These are phyloP conservation scores for Lepilemur septentrionalis DNA, from an alignment of 2,797 vertebrate genomes.

Conservation along the genomic window DNA sequence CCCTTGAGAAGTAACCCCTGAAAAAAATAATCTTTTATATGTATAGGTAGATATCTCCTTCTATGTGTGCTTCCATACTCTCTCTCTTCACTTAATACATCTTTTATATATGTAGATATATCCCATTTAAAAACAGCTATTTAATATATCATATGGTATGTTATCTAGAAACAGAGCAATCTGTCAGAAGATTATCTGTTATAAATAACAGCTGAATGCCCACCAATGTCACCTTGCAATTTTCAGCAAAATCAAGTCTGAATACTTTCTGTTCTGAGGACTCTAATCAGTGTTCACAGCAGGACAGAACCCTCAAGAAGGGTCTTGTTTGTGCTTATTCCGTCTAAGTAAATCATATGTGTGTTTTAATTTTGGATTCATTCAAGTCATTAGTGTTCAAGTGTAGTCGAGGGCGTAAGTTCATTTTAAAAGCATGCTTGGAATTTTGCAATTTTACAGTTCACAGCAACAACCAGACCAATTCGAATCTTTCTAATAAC, in stretches of 20 bases:
- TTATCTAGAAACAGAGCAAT: neutral
- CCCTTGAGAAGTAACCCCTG: neutral
- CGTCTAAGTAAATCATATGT: neutral
- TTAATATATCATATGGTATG: neutral
- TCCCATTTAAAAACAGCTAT: neutral
- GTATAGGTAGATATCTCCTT: neutral
- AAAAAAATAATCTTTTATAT: neutral
- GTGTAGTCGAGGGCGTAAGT: neutral
- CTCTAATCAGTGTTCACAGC: neutral
- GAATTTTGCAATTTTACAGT: neutral
- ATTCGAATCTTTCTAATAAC: neutral
- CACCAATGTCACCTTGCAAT: neutral
- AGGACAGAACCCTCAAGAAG: constrained; percentile 1
- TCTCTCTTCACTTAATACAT: neutral
- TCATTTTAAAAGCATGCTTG: constrained; percentile 30
- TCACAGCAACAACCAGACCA: neutral
- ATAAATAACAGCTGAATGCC: neutral
- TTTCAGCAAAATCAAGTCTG: neutral
- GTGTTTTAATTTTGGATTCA: constrained; percentile 27
- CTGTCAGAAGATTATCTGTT: neutral
- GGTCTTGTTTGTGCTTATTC: neutral
- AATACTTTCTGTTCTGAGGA: neutral
- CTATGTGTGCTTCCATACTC: neutral
- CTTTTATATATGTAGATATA: neutral
- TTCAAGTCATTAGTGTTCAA: neutral